Conservation (phyloP, 2,113 vertebrate species). For the Abramis brama region DNA sequence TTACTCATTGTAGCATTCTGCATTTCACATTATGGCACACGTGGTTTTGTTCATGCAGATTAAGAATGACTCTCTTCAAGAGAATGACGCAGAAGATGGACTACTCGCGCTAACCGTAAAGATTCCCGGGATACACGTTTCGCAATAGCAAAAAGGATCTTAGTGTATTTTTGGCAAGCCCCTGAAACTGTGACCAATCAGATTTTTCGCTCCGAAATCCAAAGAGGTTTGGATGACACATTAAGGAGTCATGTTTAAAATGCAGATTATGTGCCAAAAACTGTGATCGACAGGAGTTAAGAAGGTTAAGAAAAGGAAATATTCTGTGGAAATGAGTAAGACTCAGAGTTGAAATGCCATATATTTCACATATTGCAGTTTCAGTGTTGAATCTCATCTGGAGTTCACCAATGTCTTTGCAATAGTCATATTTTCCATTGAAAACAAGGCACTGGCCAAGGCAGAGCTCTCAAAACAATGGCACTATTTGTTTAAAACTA, state of each 20-base stretch:
- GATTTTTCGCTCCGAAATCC: conserved; percentile 61
- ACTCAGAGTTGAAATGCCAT: neutral
- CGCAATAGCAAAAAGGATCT: conserved; percentile 45
- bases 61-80: conserved; percentile 63
- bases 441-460: conserved; percentile 57
- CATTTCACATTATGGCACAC: conserved; percentile 62
- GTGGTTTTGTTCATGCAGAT: conserved; percentile 57
- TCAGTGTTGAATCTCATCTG: neutral
- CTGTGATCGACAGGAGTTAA: neutral
- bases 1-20: conserved; percentile 69
- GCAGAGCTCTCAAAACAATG: conserved; percentile 65
- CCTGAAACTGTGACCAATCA: conserved; percentile 64
- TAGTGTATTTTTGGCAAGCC: conserved; percentile 57
- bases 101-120: conserved; percentile 7
- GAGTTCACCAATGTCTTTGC: conserved; percentile 53
- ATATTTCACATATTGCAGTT: neutral
- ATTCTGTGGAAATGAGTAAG: neutral
- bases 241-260: conserved; percentile 69
- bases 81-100: conserved; percentile 12
- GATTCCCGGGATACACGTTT: neutral
- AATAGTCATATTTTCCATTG: conserved; percentile 60
- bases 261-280: conserved; percentile 60
- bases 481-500: conserved; percentile 65
- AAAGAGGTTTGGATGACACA: conserved; percentile 68
- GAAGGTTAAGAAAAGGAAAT: neutral